Base-by-base conservation (phyloP, 2,797 vertebrate species). In the Lithobates sylvaticus region DNA sequence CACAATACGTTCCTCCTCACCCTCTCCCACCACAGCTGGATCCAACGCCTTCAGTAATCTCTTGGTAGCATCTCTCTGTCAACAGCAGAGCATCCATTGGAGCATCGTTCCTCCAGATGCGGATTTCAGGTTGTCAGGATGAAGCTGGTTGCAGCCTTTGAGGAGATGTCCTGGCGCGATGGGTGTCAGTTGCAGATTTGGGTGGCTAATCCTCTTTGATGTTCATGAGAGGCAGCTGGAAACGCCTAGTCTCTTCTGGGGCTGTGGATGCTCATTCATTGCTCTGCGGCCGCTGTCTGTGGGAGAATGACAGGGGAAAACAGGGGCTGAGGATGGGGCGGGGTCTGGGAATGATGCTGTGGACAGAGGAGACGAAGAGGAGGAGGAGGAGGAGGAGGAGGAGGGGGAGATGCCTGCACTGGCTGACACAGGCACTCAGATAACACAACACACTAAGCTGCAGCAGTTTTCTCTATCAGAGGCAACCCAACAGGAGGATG, bases 191-290 rank as follows among this genome's bases (percentile, higher is more conserved):
- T 27, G 18, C 85, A 65, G 58, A 29, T 73, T 54, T 54, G 67
- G 74, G 29, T 21, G 10, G 23, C 23, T 65, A 72, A 83, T 73
- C 85, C 73, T 58, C 84, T 80, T 34, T 58, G 65, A 61, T 72
- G 68, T 39, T 74, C 69, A 42, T 58, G 75, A 67, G 85, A 18
- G 34, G 76, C 79, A 64, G 74, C 85, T 73, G 88, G 75, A 78
- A 74, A 78, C 86, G 88, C 86, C 86, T 86, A 68, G 89, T 72
- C 79, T 65, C 3, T 81, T 27, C 39, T 81, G 88, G 39, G 76
- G 27, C 42, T 84, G 89, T 76, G 89, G 90, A 84, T 89, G 89
- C 81, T 91, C 90, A 91, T 89, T 92, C 93, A 93, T 93, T 84
- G 92, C 92, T 89, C 89, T 87, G 87, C 90, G 70, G 88, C 89